A percentile compares a stretch with the other conserved stretches of the same genome.
These are phyloP conservation scores for Cynaeus angustus DNA, from an alignment of 2,888 invertebrate species.

Conservation along the genomic window DNA sequence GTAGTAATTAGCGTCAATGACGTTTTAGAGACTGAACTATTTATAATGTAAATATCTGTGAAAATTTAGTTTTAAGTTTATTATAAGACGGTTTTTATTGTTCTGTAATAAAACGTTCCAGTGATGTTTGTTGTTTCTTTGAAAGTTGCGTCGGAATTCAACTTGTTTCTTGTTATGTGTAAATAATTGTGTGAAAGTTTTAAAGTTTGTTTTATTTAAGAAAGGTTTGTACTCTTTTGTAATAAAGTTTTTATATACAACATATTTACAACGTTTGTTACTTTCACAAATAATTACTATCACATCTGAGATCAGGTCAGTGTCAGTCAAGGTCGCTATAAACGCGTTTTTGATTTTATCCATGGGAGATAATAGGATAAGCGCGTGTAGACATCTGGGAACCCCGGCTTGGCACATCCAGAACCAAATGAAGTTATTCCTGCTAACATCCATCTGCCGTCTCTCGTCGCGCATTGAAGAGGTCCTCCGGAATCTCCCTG, in stretches of 20 bases:
- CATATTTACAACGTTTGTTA: constrained; percentile 50
- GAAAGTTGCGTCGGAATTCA: background rate
- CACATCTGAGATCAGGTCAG: constrained; percentile 52
- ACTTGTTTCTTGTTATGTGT: constrained; percentile 6
- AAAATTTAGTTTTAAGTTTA: constrained; percentile 11
- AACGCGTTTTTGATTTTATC: constrained; percentile 75
- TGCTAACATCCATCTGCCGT: constrained; percentile 90
- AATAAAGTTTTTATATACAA: constrained; percentile 48
- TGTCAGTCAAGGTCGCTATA: constrained; percentile 51
- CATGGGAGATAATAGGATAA: constrained; percentile 89
- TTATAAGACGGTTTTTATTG: constrained; percentile 21
- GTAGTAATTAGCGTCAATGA: constrained; percentile 53
- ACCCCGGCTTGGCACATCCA: constrained; percentile 91
- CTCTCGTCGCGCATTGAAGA: constrained; percentile 84
- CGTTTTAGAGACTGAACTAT: constrained; percentile 63
- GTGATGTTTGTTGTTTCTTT: background rate
- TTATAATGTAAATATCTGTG: constrained; percentile 49
- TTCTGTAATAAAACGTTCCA: constrained; percentile 8
- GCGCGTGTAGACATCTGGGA: constrained; percentile 91
- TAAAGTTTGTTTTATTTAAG: constrained; percentile 46
- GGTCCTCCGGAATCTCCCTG: constrained; percentile 95
- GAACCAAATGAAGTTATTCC: constrained; percentile 95
- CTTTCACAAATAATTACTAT: constrained; percentile 43
- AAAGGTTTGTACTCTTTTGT: constrained; percentile 48
- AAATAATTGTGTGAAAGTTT: constrained; percentile 33